Evolutionary conservation across 2,888 invertebrate species (phyloP).

Genomic region (Unio delphinus): DNA sequence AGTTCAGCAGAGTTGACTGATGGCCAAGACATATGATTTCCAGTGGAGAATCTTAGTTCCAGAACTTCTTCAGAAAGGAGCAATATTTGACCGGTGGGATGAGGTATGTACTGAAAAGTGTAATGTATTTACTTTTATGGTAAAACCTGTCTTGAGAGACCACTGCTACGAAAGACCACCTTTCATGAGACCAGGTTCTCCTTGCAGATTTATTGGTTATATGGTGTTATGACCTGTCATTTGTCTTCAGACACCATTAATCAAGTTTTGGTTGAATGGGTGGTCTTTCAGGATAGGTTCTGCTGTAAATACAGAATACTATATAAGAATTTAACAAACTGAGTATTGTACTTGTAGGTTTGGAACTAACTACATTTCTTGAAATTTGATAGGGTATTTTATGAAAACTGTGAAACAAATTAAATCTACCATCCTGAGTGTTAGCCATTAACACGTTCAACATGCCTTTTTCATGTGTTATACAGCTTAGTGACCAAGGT

Average conservation of each 20-base stretch:
- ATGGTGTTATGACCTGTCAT: neutral
- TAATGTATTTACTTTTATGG: neutral
- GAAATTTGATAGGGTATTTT: no score
- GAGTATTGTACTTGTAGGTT: no score
- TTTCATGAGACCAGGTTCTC: neutral
- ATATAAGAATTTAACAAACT: no score
- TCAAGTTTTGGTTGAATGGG: no score
- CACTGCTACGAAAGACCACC: neutral
- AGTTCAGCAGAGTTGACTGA: slow-evolving; percentile 18
- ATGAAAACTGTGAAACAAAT: no score
- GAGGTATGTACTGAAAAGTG: slow-evolving; percentile 76
- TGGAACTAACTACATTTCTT: no score
- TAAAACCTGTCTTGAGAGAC: neutral
- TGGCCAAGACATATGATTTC: slow-evolving; percentile 98
- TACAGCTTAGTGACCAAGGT: no score
- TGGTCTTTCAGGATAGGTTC: no score
- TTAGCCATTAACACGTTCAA: no score
- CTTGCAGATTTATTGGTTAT: neutral
- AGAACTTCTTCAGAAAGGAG: slow-evolving; percentile 86
- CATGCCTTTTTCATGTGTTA: no score
- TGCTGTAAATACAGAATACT: no score
- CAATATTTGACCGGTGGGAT: slow-evolving; percentile 96
- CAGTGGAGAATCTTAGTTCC: slow-evolving; percentile 98
- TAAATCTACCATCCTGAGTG: no score
- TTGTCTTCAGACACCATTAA: neutral